Conservation (phyloP, 2,113 vertebrate species). For the Bufo bufo region DNA sequence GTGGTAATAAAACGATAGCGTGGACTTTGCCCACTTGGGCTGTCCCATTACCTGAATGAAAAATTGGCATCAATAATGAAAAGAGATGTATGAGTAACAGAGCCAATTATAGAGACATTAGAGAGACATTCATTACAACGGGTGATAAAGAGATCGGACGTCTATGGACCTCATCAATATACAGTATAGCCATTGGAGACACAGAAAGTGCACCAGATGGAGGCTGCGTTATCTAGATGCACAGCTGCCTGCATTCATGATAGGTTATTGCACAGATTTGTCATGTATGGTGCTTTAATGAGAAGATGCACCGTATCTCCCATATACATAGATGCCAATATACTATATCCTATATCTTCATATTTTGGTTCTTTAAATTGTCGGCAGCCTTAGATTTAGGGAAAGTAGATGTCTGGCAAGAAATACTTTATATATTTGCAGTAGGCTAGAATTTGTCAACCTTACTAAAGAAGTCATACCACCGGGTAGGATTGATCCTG, state of each 20-base stretch:
- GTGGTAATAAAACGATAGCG: not conserved
- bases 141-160: slow-evolving; percentile 26
- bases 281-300: slow-evolving; percentile 30
- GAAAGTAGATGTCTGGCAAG: no score
- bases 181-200: not conserved
- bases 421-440: no score
- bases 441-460: no score
- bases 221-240: slow-evolving; percentile 29
- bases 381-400: no score
- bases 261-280: slow-evolving; percentile 28
- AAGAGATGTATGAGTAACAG: not conserved
- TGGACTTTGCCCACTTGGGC: not conserved
- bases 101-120: slow-evolving; percentile 25
- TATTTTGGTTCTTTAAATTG: no score
- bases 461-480: no score
- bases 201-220: not conserved
- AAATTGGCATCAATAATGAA: slow-evolving; percentile 33
- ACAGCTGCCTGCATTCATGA: not conserved
- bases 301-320: not conserved
- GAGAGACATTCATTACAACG: slow-evolving; percentile 14
- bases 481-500: no score
- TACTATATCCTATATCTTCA: no score
- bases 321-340: no score
- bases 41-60: not conserved
- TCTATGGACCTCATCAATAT: slow-evolving; percentile 29